Percentiles rank a stretch among this genome's conserved stretches.
These are phyloP conservation scores for Caenorhabditis remanei DNA, from an alignment of 1,140 invertebrate species.

Conservation along the genomic window DNA sequence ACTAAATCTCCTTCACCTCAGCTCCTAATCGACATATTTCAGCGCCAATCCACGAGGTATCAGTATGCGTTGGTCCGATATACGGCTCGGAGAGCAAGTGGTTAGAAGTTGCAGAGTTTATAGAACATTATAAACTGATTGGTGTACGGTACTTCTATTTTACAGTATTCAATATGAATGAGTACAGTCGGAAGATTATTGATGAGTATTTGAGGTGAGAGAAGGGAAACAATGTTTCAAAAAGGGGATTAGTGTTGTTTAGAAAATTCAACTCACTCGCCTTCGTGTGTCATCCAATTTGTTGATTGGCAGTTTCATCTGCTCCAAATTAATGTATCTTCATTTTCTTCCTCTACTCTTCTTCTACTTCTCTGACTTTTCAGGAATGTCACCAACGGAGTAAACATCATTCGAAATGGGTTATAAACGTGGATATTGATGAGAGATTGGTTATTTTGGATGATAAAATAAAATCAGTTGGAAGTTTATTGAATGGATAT, in stretches of 20 bases:
- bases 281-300: no score
- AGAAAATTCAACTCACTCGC: no score
- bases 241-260: no score
- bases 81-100: neutral
- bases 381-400: no score
- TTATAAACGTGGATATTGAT: slow-evolving; percentile 36
- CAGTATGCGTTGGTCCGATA: neutral
- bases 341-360: no score
- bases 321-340: no score
- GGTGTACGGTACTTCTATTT: neutral
- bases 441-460: slow-evolving; percentile 25
- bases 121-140: slow-evolving; percentile 26
- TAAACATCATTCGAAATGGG: slow-evolving; percentile 21
- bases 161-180: slow-evolving; percentile 25
- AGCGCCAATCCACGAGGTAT: neutral
- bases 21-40: neutral
- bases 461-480: neutral
- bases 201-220: neutral
- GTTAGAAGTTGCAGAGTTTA: neutral
- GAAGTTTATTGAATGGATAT: neutral
- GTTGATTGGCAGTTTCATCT: no score
- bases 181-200: neutral
- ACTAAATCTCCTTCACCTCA: no score
- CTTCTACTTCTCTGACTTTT: no score
- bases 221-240: no score